A percentile compares a stretch with the other conserved stretches of the same genome.
phyloP scores from a whole-genome alignment of 2,888 invertebrate species.

The Netelia fuscicornis region DNA sequence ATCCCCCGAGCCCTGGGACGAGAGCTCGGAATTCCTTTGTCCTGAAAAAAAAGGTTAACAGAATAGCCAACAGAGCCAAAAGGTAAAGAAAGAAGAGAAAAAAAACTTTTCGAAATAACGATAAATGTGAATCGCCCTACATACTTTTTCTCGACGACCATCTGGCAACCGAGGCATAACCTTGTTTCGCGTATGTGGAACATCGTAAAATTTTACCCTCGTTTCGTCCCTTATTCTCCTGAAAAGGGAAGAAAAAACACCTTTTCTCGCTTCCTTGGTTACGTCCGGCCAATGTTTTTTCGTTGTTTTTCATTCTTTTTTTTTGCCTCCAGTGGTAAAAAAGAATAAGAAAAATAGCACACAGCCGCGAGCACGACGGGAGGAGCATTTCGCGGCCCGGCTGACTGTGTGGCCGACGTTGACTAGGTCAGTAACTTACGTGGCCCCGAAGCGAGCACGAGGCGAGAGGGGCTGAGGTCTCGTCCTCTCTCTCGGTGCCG shows the following conservation, averaged over 20 bases:
- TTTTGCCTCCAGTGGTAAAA: not conserved
- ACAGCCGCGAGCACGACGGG: not conserved
- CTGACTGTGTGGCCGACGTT: slow-evolving; percentile 68
- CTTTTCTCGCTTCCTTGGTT: not conserved
- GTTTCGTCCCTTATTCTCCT: not conserved
- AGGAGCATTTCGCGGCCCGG: slow-evolving; percentile 26
- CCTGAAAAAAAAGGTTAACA: slow-evolving; percentile 25
- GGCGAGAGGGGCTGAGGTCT: slow-evolving; percentile 47
- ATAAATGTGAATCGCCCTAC: slow-evolving; percentile 39
- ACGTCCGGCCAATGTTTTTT: not conserved
- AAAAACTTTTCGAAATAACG: slow-evolving; percentile 33
- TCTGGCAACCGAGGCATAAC: slow-evolving; percentile 24
- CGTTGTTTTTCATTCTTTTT: not conserved
- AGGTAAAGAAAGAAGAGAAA: slow-evolving; percentile 14
- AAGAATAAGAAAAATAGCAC: slow-evolving; percentile 8
- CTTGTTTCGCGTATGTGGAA: not conserved
- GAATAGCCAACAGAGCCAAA: slow-evolving; percentile 10
- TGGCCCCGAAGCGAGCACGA: slow-evolving; percentile 69
- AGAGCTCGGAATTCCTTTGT: slow-evolving; percentile 51
- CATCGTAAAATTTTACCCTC: not conserved
- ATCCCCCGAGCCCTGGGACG: slow-evolving; percentile 13
- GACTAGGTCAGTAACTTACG: slow-evolving; percentile 83
- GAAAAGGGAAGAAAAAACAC: not conserved
- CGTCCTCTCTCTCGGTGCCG: slow-evolving; percentile 41
- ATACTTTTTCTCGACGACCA: slow-evolving; percentile 39